Base-by-base conservation (phyloP, 2,888 invertebrate genomes). In the Melanostoma mellinum region DNA sequence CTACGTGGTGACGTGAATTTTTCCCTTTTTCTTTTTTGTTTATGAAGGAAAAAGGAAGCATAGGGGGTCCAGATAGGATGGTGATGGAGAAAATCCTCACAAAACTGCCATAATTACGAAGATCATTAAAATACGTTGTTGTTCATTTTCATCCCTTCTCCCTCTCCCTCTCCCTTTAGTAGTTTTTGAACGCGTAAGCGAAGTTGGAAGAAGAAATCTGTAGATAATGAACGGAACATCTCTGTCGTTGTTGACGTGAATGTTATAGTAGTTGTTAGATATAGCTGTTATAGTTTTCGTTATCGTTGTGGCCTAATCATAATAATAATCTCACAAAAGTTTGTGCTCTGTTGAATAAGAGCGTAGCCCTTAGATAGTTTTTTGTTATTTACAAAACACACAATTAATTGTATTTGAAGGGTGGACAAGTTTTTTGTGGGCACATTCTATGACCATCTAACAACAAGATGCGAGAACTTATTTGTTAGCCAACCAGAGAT, bases 101-200 rank as follows among this genome's bases (percentile, higher is more conserved):
- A 71, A 79, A 84, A 84, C 79, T 84, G 75, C 75, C 75, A 75
- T 84, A 84, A 84, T 79, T 84, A 84, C 75, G 84, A 79, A 79
- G 84, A 82, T 82, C 82, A 82, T 82, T 82, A 82, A 84, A 84
- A 79, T 74, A 63, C 63, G 78, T 48, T 79, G 73, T 58, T 38
- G 56, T 53, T 73, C 36, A 44, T 8, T 36, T 5, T 2, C 4
- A 35, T 3, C 10, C 3, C 6, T 9, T 38, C 42, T 55, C 10
- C 36, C 48, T 68, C 67, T 38, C 42, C 48, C 10, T 36, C 48
- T 68, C 67, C 48, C 42, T 52, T 50, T 67, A 76, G 63, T 71
- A 50, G 48, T 38, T 80, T 75, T 77, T 68, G 73, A 77, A 20
- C 44, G 77, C 73, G 38, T 58, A 73, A 69, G 77, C 82, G 58